Base-by-base conservation (phyloP, 2,113 vertebrate species). In the Urocolius indicus region DNA sequence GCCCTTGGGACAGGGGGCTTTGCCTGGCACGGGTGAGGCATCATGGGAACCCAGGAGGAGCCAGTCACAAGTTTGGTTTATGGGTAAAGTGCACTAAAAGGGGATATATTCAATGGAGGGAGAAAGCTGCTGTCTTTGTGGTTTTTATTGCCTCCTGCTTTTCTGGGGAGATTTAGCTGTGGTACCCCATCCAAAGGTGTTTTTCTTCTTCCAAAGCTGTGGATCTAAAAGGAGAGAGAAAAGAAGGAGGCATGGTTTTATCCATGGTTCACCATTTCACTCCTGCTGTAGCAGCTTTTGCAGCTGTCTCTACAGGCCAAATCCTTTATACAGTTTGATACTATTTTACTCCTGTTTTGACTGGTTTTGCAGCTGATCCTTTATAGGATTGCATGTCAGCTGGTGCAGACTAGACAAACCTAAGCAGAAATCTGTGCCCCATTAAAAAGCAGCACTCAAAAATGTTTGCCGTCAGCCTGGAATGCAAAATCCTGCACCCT, bases 361-460 rank as follows among this genome's bases (percentile, higher is more conserved):
- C 83, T 90, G 84, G 48, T 89, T 94, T 82, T 75, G 69, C 79
- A 77, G 66, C 48, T 85, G 71, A 57, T 80, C 45, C 61, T 83
- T 94, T 93, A 12, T 51, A 11, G 49, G 41, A 67, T 83, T 89
- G 48, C 15, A 32, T 49, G 49, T 86, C 59, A 92, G 41, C 92
- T 92, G 75, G 49, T 21, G 16, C 79, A 78, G 72, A 61, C 87
- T 65, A 84, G 79, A 65, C 54, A 85, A 94, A 92, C 57, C 73
- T 90, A 88, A 86, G 78, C 49, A 93, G 90, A 95, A 97, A 87
- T 92, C 94, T 96, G 88, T 81, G 48, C 45, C 65, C 76, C 29
- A 84, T 95, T 88, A 95, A 91, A 94, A 94, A 85, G 88, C 27
- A 34, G 76, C 32, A 34, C 52, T 96, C 36, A 78, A 19, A 91